Percentiles rank a stretch among this genome's conserved stretches.
Conservation (phyloP, 2,797 vertebrate genomes). For the Catostomus latipinnis region DNA sequence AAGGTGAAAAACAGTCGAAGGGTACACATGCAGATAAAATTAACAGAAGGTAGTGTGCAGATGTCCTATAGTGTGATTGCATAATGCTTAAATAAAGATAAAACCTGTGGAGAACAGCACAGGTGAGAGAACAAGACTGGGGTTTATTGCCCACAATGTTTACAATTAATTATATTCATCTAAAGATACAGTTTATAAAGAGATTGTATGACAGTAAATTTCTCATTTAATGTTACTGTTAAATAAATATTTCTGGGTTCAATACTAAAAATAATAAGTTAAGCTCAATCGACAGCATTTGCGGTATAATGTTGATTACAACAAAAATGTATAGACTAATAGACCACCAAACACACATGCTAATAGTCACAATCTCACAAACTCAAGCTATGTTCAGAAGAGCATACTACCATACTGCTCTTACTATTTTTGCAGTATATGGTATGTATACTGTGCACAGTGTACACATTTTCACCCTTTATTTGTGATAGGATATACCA, state of each 20-base stretch:
- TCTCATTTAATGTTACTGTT: not conserved
- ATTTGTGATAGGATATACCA: too few relatives aligned
- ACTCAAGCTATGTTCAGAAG: not conserved
- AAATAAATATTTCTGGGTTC: too few relatives aligned
- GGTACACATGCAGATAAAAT: slow-evolving; percentile 28
- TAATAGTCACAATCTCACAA: not conserved
- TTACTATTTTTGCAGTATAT: too few relatives aligned
- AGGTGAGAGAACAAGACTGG: slow-evolving; percentile 11
- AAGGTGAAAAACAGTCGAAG: slow-evolving; percentile 7
- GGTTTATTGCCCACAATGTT: not conserved
- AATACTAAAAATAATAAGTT: too few relatives aligned
- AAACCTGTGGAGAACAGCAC: slow-evolving; percentile 25
- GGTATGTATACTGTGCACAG: too few relatives aligned
- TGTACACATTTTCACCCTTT: too few relatives aligned
- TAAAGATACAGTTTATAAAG: not conserved
- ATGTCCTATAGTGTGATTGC: slow-evolving; percentile 22
- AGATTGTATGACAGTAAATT: not conserved
- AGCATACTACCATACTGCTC: too few relatives aligned
- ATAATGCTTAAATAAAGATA: slow-evolving; percentile 41
- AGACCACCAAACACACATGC: not conserved
- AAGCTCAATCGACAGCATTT: not conserved
- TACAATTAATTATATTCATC: not conserved
- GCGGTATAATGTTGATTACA: too few relatives aligned
- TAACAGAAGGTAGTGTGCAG: slow-evolving; percentile 14
- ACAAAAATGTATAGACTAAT: too few relatives aligned